phyloP scores from a whole-genome alignment of 2,888 invertebrate genomes.

The Idaea dimidiata region DNA sequence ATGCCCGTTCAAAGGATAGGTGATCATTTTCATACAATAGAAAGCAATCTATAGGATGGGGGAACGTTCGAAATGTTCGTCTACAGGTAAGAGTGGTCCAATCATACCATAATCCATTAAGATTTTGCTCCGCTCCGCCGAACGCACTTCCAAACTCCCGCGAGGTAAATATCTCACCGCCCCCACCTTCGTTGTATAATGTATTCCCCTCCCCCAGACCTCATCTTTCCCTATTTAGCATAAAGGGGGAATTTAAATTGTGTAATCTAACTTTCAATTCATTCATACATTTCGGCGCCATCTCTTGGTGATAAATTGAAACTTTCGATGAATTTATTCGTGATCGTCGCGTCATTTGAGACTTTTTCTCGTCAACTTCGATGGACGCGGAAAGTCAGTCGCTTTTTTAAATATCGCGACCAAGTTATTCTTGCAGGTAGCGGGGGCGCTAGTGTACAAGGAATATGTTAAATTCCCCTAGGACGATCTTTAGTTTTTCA shows the following conservation, averaged over 20 bases:
- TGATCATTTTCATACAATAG: conserved; percentile 52
- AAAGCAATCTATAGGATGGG: conserved; percentile 50
- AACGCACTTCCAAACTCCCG: conserved; percentile 75
- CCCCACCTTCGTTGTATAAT: conserved; percentile 61
- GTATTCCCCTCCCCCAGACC: conserved; percentile 73
- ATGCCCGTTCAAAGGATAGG: conserved; percentile 47
- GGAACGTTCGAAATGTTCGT: conserved; percentile 49
- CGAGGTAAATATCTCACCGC: conserved; percentile 77
- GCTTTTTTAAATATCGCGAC: no score
- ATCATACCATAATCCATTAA: conserved; percentile 79
- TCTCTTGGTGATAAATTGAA: conserved; percentile 79
- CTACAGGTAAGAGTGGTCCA: conserved; percentile 69
- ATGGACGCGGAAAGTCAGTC: conserved; percentile 6
- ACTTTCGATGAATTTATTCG: conserved; percentile 35
- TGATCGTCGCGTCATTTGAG: neutral
- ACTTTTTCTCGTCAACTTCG: conserved; percentile 5
- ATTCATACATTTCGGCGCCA: conserved; percentile 79
- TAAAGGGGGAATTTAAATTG: conserved; percentile 81
- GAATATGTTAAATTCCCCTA: no score
- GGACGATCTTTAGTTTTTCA: no score
- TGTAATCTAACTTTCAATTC: conserved; percentile 82
- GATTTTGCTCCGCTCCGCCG: conserved; percentile 71
- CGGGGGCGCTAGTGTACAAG: no score
- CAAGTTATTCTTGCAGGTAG: no score
- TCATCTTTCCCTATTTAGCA: conserved; percentile 81